These are phyloP conservation scores for Coecobrya sp. DNA, from an alignment of 2,888 invertebrate species.

Conservation along the genomic window DNA sequence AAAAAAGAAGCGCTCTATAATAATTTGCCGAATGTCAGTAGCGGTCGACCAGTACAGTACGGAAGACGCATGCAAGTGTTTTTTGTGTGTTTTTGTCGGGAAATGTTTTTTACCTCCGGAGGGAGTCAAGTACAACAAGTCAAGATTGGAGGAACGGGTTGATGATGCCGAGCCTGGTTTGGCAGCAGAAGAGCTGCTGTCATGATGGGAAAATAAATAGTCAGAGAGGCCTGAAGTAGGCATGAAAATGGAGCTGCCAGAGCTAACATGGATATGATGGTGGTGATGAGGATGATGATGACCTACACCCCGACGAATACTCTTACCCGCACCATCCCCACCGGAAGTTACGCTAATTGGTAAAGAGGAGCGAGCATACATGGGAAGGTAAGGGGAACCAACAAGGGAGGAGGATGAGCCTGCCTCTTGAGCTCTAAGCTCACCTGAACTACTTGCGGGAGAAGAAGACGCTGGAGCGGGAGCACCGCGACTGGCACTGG, in stretches of 20 bases:
- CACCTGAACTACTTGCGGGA: constrained; percentile 78
- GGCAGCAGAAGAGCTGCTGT: constrained; percentile 43
- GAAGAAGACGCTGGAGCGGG: constrained; percentile 40
- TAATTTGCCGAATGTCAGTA: constrained; percentile 35
- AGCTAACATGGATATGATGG: constrained; percentile 51
- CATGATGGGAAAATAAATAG: constrained; percentile 64
- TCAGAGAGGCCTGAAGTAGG: constrained; percentile 70
- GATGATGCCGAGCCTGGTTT: constrained; percentile 54
- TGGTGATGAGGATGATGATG: constrained; percentile 41
- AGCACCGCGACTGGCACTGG: constrained; percentile 28
- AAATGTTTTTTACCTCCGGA: constrained; percentile 71
- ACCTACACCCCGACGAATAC: constrained; percentile 11
- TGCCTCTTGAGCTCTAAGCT: constrained; percentile 76
- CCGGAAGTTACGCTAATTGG: constrained; percentile 48
- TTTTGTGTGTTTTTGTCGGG: constrained; percentile 51
- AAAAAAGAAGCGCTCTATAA: background rate
- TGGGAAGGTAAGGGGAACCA: constrained; percentile 65
- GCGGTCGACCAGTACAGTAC: constrained; percentile 35
- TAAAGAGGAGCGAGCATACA: constrained; percentile 67
- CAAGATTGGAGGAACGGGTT: constrained; percentile 69
- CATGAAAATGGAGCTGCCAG: constrained; percentile 57
- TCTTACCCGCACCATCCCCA: constrained; percentile 30
- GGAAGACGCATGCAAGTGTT: constrained; percentile 48
- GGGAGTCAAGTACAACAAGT: constrained; percentile 68
- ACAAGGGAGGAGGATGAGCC: constrained; percentile 57